A percentile compares a stretch with the other conserved stretches of the same genome.
Evolutionary conservation across 2,797 vertebrate species (phyloP).

Genomic region (Mionectes olivaceus): DNA sequence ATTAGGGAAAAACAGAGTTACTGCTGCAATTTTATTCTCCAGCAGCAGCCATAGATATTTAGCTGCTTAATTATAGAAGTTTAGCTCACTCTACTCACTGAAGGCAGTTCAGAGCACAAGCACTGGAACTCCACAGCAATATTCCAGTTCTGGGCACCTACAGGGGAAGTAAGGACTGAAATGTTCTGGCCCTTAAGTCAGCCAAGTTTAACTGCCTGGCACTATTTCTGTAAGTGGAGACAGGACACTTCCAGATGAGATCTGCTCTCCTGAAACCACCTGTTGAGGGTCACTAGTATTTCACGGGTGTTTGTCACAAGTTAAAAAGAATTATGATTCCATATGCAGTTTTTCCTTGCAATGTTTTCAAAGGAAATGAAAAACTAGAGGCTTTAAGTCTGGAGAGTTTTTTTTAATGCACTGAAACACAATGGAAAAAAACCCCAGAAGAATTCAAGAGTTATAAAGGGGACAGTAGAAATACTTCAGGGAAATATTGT

Average conservation of each 20-base stretch:
- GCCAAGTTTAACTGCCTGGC: neutral
- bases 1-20: neutral
- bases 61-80: neutral
- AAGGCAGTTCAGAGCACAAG: neutral
- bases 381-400: neutral
- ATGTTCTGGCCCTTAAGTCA: neutral
- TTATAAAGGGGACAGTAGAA: neutral
- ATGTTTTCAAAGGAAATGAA: neutral
- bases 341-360: neutral
- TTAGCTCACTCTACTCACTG: neutral
- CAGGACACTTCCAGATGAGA: neutral
- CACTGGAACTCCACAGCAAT: neutral
- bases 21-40: neutral
- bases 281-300: neutral
- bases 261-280: neutral
- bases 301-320: neutral
- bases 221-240: neutral
- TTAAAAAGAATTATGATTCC: neutral
- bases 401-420: neutral
- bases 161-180: neutral
- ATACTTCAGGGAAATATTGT: neutral
- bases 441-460: neutral
- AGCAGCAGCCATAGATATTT: neutral
- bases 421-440: neutral
- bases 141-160: neutral